These are phyloP conservation scores for Eubasilissa splendida DNA, from an alignment of 2,888 invertebrate genomes.

Conservation along the genomic window DNA sequence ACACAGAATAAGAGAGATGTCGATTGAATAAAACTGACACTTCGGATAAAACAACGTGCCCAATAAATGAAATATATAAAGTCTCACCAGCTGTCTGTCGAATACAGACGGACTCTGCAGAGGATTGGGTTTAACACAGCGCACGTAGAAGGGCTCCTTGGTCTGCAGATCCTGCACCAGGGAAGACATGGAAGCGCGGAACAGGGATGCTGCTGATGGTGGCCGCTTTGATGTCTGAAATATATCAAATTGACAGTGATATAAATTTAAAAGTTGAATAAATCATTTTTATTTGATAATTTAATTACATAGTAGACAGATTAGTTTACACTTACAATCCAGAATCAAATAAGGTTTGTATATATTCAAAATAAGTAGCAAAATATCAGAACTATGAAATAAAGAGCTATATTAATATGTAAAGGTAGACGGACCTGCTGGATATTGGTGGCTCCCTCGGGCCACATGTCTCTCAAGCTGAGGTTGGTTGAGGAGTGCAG, in stretches of 20 bases:
- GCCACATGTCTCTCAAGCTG: slow-evolving; percentile 93
- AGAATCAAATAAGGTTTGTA: too few relatives aligned
- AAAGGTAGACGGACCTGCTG: slow-evolving; percentile 70
- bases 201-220: slow-evolving; percentile 92
- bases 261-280: neutral
- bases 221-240: slow-evolving; percentile 90
- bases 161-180: slow-evolving; percentile 89
- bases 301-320: too few relatives aligned
- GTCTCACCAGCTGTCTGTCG: slow-evolving; percentile 83
- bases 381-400: too few relatives aligned
- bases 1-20: neutral
- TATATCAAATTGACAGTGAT: slow-evolving; percentile 64
- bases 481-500: slow-evolving; percentile 87
- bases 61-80: neutral
- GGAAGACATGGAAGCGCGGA: slow-evolving; percentile 95
- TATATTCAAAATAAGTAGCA: too few relatives aligned
- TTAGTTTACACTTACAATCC: too few relatives aligned
- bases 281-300: too few relatives aligned
- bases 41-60: slow-evolving; percentile 54
- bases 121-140: slow-evolving; percentile 98
- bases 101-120: slow-evolving; percentile 90
- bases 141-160: slow-evolving; percentile 97
- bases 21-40: too few relatives aligned
- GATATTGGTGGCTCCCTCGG: slow-evolving; percentile 94
- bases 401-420: slow-evolving; percentile 4